These are phyloP conservation scores for Trochalopteron elliotii DNA, from an alignment of 2,113 vertebrate genomes.

Conservation along the genomic window DNA sequence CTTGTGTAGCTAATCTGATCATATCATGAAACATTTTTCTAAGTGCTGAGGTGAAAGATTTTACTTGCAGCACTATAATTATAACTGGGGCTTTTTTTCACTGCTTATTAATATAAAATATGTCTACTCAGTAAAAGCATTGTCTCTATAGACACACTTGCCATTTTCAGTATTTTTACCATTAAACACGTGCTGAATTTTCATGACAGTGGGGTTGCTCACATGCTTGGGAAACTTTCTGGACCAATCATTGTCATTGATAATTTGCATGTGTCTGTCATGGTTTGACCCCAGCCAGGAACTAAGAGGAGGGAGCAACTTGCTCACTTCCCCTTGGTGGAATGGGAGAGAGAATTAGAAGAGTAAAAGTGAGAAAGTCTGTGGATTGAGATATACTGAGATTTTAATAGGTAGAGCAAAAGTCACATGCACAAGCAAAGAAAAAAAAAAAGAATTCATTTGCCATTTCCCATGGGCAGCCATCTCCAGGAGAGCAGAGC, in stretches of 20 bases:
- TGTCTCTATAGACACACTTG: background rate
- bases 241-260: background rate
- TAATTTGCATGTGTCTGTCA: background rate
- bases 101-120: background rate
- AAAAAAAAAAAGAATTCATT: background rate
- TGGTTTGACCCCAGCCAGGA: background rate
- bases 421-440: background rate
- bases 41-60: background rate
- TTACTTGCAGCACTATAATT: background rate
- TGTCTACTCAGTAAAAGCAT: background rate
- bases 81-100: background rate
- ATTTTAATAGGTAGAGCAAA: background rate
- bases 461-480: background rate
- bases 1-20: background rate
- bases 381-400: background rate
- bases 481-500: background rate
- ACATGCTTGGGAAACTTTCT: background rate
- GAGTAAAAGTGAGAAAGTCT: background rate
- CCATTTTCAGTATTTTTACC: background rate
- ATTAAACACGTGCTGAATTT: background rate
- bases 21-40: background rate
- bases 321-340: background rate
- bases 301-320: background rate
- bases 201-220: background rate
- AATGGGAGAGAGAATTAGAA: background rate